phyloP scores from a whole-genome alignment of 2,113 vertebrate genomes.

The Tragelaphus imberbis region DNA sequence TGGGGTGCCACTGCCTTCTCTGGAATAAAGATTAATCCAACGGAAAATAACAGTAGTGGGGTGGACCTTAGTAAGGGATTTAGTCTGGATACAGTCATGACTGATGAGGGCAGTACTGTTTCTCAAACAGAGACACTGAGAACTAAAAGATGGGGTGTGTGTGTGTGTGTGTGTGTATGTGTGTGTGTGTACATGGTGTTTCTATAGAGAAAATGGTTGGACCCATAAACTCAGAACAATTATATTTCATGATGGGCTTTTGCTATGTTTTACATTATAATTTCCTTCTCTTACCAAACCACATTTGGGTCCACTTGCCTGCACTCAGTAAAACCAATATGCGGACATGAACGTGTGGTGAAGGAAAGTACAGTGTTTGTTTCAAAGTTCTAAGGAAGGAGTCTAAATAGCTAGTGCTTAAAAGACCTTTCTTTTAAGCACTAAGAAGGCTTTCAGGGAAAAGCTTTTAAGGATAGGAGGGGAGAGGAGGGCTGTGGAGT shows the following conservation, averaged over 20 bases:
- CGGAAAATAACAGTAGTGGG: neutral
- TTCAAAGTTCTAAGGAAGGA: neutral
- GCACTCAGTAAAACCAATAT: neutral
- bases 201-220: too few relatives aligned
- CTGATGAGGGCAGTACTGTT: neutral
- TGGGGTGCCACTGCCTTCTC: too few relatives aligned
- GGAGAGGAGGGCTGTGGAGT: neutral
- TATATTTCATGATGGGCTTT: neutral
- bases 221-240: neutral
- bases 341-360: neutral
- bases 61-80: neutral
- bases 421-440: neutral
- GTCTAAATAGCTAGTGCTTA: neutral
- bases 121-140: neutral
- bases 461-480: neutral
- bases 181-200: neutral
- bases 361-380: neutral
- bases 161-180: neutral
- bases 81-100: neutral
- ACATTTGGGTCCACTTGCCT: neutral
- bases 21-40: neutral
- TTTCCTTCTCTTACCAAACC: neutral
- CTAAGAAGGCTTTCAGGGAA: neutral
- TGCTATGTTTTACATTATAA: neutral
- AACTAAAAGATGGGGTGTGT: neutral